A percentile compares a stretch with the other conserved stretches of the same genome.
phyloP scores from a whole-genome alignment of 1,140 invertebrate species.

The Parapsyche elsis region DNA sequence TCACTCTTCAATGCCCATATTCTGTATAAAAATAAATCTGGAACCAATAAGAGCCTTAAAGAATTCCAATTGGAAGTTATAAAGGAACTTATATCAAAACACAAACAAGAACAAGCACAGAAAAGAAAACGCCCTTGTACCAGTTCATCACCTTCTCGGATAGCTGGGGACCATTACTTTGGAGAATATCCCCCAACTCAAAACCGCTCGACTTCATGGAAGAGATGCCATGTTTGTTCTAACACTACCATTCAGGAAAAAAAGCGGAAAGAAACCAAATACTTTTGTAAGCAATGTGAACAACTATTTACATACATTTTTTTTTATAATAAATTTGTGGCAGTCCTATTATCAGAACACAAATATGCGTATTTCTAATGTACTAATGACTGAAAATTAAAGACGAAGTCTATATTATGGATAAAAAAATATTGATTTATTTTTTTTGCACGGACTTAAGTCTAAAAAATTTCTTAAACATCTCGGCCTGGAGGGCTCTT shows the following conservation, averaged over 20 bases:
- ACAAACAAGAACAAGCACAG: not conserved
- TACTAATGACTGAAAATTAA: too few species aligned
- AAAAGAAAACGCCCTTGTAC: not conserved
- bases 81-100: slow-evolving; percentile 38
- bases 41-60: slow-evolving; percentile 40
- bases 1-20: slow-evolving; percentile 56
- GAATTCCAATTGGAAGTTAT: slow-evolving; percentile 51
- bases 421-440: too few species aligned
- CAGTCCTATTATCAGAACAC: too few species aligned
- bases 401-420: too few species aligned
- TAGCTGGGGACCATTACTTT: not conserved
- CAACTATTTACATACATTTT: too few species aligned
- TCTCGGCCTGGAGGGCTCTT: too few species aligned
- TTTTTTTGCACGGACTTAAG: too few species aligned
- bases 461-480: too few species aligned
- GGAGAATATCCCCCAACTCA: not conserved
- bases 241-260: not conserved
- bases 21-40: slow-evolving; percentile 47
- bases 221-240: not conserved
- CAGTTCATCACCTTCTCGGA: not conserved
- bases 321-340: too few species aligned
- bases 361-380: too few species aligned
- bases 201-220: slow-evolving; percentile 4
- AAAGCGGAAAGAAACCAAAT: slow-evolving; percentile 29
- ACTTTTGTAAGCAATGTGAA: slow-evolving; percentile 39